phyloP scores from a whole-genome alignment of 2,888 invertebrate species.

The Drosophila leonis region DNA sequence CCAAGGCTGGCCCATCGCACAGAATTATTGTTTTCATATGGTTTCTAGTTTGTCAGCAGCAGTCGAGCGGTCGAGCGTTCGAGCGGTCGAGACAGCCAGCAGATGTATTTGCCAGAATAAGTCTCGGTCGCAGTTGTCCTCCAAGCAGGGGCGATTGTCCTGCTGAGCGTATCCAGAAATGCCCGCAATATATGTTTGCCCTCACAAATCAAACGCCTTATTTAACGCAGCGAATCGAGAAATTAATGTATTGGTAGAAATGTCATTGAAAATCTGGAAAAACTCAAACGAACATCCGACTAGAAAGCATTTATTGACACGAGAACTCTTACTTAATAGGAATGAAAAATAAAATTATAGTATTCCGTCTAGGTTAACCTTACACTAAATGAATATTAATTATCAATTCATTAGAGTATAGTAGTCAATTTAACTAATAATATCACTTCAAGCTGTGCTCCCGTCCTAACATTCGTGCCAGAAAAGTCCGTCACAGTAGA shows the following conservation, averaged over 20 bases:
- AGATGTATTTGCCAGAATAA: slow-evolving; percentile 56
- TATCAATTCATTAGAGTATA: too few species aligned
- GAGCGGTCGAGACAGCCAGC: slow-evolving; percentile 36
- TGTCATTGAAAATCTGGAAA: slow-evolving; percentile 4
- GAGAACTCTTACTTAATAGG: background rate
- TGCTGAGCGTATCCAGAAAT: slow-evolving; percentile 47
- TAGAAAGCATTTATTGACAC: background rate
- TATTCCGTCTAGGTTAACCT: background rate
- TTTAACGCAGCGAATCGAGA: slow-evolving; percentile 53
- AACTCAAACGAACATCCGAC: background rate
- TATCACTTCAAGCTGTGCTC: too few species aligned
- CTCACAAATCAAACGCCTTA: slow-evolving; percentile 64
- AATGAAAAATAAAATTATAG: background rate
- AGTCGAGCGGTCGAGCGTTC: slow-evolving; percentile 7
- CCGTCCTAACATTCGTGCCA: too few species aligned
- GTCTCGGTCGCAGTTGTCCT: slow-evolving; percentile 16
- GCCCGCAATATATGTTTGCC: slow-evolving; percentile 49
- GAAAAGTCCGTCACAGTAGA: too few species aligned
- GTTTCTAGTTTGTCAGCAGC: slow-evolving; percentile 70
- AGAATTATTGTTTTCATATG: slow-evolving; percentile 80
- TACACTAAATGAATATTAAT: background rate
- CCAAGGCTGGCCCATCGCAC: slow-evolving; percentile 32
- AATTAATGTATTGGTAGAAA: slow-evolving; percentile 21
- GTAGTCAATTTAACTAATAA: too few species aligned
- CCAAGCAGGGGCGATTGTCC: slow-evolving; percentile 33